A percentile compares a stretch with the other conserved stretches of the same genome.
These are phyloP conservation scores for Plagodis pulveraria DNA, from an alignment of 2,888 invertebrate species.

Conservation along the genomic window DNA sequence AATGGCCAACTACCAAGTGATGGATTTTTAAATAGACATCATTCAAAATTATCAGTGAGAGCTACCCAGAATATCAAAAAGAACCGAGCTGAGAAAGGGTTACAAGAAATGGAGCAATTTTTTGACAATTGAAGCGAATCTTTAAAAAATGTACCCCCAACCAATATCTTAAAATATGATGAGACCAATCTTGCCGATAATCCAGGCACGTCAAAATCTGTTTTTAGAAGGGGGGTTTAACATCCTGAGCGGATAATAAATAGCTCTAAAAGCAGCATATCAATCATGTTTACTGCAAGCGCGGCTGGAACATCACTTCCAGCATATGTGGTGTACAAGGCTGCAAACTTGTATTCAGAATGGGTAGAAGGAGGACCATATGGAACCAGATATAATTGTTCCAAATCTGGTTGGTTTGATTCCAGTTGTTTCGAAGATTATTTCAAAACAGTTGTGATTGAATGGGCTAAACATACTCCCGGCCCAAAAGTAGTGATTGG, in stretches of 20 bases:
- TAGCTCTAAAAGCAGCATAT: constrained; percentile 4
- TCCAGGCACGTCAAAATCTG: constrained; percentile 7
- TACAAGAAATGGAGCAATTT: constrained; percentile 29
- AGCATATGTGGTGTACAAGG: constrained; percentile 16
- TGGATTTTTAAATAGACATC: constrained; percentile 11
- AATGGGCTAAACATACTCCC: constrained; percentile 1
- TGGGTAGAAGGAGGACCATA: constrained; percentile 24
- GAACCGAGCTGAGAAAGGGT: constrained; percentile 35
- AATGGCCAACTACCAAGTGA: constrained; percentile 22
- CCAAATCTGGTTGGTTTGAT: constrained; percentile 39
- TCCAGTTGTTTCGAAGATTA: constrained; percentile 6
- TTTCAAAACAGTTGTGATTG: constrained; percentile 6
- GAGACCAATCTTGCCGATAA: constrained; percentile 16
- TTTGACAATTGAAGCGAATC: constrained; percentile 9
- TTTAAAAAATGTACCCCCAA: constrained; percentile 9
- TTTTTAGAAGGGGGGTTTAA: constrained; percentile 11
- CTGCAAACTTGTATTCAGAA: constrained; percentile 2
- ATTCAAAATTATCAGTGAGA: constrained; percentile 26
- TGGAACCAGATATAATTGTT: constrained; percentile 32
- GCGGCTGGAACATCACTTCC: constrained; percentile 7
- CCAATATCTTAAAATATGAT: constrained; percentile 17
- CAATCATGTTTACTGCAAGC: constrained; percentile 7
- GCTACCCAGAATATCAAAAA: constrained; percentile 39
- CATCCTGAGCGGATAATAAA: constrained; percentile 16
- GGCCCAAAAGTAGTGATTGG: constrained; percentile 19